Conservation (phyloP, 2,113 vertebrate genomes). For the Antennarius striatus region DNA sequence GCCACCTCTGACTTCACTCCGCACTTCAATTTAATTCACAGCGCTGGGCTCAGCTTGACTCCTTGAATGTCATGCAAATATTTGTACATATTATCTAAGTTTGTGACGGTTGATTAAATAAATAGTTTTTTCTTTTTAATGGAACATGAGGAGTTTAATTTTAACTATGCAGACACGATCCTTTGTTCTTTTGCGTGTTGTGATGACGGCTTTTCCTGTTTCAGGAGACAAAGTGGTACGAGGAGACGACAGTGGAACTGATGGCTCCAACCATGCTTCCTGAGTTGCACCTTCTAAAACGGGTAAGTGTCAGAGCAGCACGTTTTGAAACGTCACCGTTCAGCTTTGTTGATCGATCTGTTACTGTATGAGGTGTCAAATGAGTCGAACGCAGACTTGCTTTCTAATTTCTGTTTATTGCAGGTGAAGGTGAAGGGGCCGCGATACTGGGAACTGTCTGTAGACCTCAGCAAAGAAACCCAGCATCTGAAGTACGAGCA, state of each 20-base stretch:
- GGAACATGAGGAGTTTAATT: background rate
- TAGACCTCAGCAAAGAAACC: slow-evolving; percentile 91
- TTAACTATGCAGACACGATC: background rate
- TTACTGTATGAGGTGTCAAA: background rate
- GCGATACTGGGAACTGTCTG: slow-evolving; percentile 95
- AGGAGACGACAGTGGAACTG: slow-evolving; percentile 92
- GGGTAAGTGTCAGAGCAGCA: slow-evolving; percentile 74
- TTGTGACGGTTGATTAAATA: too few relatives aligned
- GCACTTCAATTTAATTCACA: too few relatives aligned
- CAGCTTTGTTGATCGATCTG: too few relatives aligned
- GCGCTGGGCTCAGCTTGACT: too few relatives aligned
- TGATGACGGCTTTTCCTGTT: slow-evolving; percentile 13
- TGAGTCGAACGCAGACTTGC: background rate
- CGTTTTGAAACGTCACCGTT: background rate
- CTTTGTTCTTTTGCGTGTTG: background rate
- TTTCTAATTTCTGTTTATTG: slow-evolving; percentile 15
- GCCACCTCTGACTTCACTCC: too few relatives aligned
- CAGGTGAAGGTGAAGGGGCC: slow-evolving; percentile 97
- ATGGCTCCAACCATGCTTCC: slow-evolving; percentile 97
- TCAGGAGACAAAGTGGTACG: slow-evolving; percentile 92
- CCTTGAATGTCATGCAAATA: too few relatives aligned
- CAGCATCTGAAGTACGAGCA: slow-evolving; percentile 89
- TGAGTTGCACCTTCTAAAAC: slow-evolving; percentile 92
- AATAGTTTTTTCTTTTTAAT: too few relatives aligned
- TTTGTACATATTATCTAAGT: too few relatives aligned